Percentiles rank a stretch among this genome's conserved stretches.
phyloP scores from a whole-genome alignment of 2,888 invertebrate genomes.

The Hypena proboscidalis region DNA sequence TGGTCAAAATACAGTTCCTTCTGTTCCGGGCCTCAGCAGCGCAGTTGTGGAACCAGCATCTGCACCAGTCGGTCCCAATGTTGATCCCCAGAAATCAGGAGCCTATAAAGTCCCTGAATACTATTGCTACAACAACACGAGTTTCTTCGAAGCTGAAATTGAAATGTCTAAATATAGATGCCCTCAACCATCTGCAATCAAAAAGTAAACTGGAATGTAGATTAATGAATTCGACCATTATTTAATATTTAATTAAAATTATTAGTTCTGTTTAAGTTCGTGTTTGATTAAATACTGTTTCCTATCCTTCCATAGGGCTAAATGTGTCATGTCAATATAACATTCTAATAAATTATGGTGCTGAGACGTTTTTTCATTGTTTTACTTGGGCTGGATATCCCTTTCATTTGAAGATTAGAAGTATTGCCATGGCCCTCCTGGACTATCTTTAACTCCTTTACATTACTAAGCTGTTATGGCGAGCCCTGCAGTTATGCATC shows the following conservation, averaged over 20 bases:
- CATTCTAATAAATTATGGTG: too few species aligned
- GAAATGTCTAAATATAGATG: conserved; percentile 92
- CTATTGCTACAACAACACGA: conserved; percentile 90
- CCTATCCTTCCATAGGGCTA: too few species aligned
- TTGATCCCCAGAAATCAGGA: conserved; percentile 86
- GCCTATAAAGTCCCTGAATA: conserved; percentile 96
- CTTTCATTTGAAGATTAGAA: too few species aligned
- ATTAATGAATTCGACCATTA: background rate
- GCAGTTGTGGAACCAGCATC: conserved; percentile 82
- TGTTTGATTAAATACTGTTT: too few species aligned
- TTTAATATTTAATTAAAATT: conserved; percentile 16
- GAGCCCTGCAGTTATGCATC: too few species aligned
- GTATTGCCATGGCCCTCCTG: too few species aligned
- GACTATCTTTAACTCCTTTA: too few species aligned
- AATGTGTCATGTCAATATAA: too few species aligned
- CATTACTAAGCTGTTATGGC: too few species aligned
- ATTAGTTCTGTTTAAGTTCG: conserved; percentile 25
- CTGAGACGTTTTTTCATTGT: too few species aligned
- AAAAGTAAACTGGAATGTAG: conserved; percentile 50
- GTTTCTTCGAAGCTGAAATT: conserved; percentile 93
- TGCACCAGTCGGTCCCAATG: conserved; percentile 89
- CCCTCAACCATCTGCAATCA: conserved; percentile 90
- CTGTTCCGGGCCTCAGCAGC: conserved; percentile 88
- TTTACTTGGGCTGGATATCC: too few species aligned
- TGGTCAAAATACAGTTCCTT: conserved; percentile 32